Evolutionary conservation across 2,113 vertebrate species (phyloP).

Genomic region (Leucosticte australis): DNA sequence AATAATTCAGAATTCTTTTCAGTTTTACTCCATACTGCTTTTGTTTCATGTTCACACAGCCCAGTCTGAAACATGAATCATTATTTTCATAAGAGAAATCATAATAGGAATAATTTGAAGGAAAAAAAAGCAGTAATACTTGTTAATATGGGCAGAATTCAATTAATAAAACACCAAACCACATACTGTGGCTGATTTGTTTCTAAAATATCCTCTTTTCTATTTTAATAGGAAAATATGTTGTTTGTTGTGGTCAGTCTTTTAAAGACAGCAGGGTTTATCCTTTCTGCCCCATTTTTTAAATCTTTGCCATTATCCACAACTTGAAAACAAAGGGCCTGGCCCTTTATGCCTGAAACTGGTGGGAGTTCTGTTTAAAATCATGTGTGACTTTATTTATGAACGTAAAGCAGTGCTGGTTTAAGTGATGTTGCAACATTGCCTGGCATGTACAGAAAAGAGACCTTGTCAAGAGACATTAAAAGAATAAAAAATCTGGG

Average conservation of each 20-base stretch:
- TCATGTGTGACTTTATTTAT: not conserved
- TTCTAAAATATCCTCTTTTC: conserved; percentile 11
- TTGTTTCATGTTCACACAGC: conserved; percentile 49
- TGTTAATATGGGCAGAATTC: conserved; percentile 42
- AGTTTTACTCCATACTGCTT: conserved; percentile 37
- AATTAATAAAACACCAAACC: conserved; percentile 47
- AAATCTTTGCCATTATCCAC: not conserved
- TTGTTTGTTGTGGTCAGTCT: not conserved
- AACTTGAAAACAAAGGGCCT: not conserved
- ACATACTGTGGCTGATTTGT: not conserved
- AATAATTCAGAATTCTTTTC: conserved; percentile 41
- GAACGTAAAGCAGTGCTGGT: too few species aligned
- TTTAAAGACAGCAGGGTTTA: not conserved
- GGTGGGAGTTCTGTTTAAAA: not conserved
- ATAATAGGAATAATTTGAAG: conserved; percentile 50
- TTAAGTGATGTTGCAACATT: not conserved
- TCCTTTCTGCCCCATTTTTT: not conserved
- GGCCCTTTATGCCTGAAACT: not conserved
- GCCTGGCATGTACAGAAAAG: not conserved
- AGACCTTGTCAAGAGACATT: not conserved
- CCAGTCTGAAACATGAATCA: conserved; percentile 33
- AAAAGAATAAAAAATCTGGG: not conserved
- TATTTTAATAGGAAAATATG: not conserved
- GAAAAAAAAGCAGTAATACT: not conserved
- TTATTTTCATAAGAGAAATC: conserved; percentile 23